A percentile compares a stretch with the other conserved stretches of the same genome.
Evolutionary conservation across 2,888 invertebrate genomes (phyloP).

Genomic region (Platynereis dumerilii): DNA sequence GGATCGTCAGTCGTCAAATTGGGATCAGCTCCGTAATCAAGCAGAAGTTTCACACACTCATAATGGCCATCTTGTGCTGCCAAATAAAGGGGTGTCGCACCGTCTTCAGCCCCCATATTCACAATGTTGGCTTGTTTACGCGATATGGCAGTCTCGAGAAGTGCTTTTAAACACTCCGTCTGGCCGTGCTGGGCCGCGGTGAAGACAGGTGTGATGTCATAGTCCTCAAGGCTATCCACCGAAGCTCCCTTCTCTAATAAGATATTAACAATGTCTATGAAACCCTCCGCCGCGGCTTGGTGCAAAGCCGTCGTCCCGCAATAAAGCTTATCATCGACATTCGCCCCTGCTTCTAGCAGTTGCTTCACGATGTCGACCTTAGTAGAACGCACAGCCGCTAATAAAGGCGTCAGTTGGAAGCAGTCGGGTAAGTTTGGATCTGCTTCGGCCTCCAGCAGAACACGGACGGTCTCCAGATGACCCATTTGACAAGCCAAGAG

Average conservation of each 20-base stretch:
- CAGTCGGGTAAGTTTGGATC: constrained; percentile 44
- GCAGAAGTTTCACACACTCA: constrained; percentile 46
- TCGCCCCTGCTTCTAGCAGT: constrained; percentile 47
- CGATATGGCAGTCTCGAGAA: constrained; percentile 40
- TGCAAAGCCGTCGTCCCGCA: constrained; percentile 53
- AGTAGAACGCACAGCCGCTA: constrained; percentile 47
- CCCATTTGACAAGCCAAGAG: constrained; percentile 56
- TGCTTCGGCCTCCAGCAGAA: constrained; percentile 53
- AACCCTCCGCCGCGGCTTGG: constrained; percentile 44
- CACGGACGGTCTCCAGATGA: constrained; percentile 43
- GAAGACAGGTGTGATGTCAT: constrained; percentile 58
- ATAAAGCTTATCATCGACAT: constrained; percentile 47
- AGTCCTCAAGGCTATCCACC: constrained; percentile 45
- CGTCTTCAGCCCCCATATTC: constrained; percentile 45
- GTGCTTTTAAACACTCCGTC: constrained; percentile 46
- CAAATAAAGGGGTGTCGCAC: constrained; percentile 53
- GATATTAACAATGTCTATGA: constrained; percentile 35
- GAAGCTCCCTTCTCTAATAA: constrained; percentile 47
- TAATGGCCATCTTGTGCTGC: constrained; percentile 54
- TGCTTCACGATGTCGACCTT: constrained; percentile 44
- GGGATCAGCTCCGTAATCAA: constrained; percentile 51
- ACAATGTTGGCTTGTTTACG: constrained; percentile 38
- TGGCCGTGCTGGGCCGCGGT: constrained; percentile 57
- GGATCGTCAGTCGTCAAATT: constrained; percentile 41
- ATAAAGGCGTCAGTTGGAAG: constrained; percentile 48